Evolutionary conservation across 2,888 invertebrate genomes (phyloP).

Genomic region (Adelognathus sp.): DNA sequence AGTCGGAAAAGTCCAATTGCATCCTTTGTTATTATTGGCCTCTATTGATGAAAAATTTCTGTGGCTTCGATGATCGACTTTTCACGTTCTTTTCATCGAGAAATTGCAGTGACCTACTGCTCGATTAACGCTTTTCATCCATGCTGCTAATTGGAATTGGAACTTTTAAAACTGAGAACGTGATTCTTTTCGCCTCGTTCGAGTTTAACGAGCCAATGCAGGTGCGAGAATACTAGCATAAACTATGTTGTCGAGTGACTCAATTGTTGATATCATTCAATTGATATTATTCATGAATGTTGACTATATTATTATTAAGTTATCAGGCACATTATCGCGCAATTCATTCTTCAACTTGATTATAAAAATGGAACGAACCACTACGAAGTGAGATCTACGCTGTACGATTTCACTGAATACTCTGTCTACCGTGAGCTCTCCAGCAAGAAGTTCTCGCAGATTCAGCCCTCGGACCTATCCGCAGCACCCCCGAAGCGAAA

Average conservation of each 20-base stretch:
- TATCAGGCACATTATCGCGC: too few relatives aligned
- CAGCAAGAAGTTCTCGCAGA: conserved; percentile 7
- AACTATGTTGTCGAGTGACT: too few relatives aligned
- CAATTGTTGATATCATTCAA: too few relatives aligned
- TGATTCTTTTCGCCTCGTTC: too few relatives aligned
- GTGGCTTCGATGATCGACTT: neutral
- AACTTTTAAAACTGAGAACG: neutral
- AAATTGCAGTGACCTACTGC: conserved; percentile 28
- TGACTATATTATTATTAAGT: too few relatives aligned
- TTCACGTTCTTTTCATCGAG: neutral
- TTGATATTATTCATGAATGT: too few relatives aligned
- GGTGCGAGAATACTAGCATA: too few relatives aligned
- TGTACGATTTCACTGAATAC: neutral
- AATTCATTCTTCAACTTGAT: too few relatives aligned
- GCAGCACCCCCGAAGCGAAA: conserved; percentile 39
- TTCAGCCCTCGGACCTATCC: conserved; percentile 13
- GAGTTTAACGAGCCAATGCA: too few relatives aligned
- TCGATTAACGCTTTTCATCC: neutral
- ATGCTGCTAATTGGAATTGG: neutral
- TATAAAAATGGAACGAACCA: too few relatives aligned
- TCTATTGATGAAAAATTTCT: conserved; percentile 36
- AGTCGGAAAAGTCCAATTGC: neutral
- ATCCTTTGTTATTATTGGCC: conserved; percentile 30
- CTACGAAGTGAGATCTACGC: neutral
- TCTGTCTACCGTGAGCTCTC: neutral